A percentile compares a stretch with the other conserved stretches of the same genome.
phyloP scores from a whole-genome alignment of 2,113 vertebrate species.

The Hystrix brachyura region DNA sequence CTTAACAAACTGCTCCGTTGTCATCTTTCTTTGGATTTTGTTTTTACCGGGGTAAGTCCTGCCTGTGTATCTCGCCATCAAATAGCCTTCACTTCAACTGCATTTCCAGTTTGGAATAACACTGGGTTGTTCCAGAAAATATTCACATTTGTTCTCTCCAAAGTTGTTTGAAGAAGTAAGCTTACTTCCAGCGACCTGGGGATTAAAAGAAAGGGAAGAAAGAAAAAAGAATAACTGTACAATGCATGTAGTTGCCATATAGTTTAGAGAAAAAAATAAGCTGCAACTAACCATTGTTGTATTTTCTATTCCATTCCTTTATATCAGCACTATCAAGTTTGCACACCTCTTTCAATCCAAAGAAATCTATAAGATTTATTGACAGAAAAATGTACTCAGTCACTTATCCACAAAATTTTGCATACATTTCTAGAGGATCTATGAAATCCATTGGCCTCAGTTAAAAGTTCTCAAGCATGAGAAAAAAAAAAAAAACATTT shows the following conservation, averaged over 20 bases:
- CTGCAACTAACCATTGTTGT: not conserved
- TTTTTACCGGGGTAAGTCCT: not conserved
- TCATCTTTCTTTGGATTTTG: conserved; percentile 24
- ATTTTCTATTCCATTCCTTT: conserved; percentile 20
- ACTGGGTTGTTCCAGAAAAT: not conserved
- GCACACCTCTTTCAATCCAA: not conserved
- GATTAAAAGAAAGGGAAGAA: not conserved
- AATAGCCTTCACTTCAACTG: not conserved
- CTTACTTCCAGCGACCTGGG: not conserved
- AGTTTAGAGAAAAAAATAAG: not conserved
- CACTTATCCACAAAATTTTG: not conserved
- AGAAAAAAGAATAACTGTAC: not conserved
- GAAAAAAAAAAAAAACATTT: not conserved
- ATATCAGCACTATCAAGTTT: not conserved
- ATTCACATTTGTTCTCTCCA: not conserved
- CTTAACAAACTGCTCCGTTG: not conserved
- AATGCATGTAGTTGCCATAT: not conserved
- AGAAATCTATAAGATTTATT: not conserved
- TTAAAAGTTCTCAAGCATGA: not conserved
- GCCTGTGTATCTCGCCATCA: not conserved
- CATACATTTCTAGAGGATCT: not conserved
- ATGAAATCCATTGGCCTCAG: not conserved
- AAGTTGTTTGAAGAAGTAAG: not conserved
- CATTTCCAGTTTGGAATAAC: not conserved
- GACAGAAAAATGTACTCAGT: not conserved